Evolutionary conservation across 2,888 invertebrate genomes (phyloP), one percentile per base, ranked within the genome.

Genomic region (Monochamus alternatus): DNA sequence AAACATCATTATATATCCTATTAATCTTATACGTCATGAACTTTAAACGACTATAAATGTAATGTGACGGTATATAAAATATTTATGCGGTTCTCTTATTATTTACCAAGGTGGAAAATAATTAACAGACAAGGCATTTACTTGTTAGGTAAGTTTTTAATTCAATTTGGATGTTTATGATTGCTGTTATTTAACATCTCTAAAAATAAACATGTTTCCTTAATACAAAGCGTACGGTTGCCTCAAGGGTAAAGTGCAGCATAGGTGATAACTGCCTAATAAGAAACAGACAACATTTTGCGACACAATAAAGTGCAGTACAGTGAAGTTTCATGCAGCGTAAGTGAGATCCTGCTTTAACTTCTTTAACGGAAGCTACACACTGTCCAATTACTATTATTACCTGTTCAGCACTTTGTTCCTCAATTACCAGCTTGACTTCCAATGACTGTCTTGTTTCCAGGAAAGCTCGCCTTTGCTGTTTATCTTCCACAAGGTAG

Each of bases 401-500:
- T 85, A 96, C 96, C 93, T 97, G 96, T 88, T 98, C 97, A 75
- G 95, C 95, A 81, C 97, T 96, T 89, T 97, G 97, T 87, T 97
- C 96, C 89, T 98, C 97, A 82, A 98, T 96, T 73, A 96, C 95
- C 85, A 97, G 92, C 89, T 97, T 97, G 82, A 97, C 96, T 86
- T 96, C 95, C 80, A 98, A 91, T 84, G 97, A 97, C 89, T 96
- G 94, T 86, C 97, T 94, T 4, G 97, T 97, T 89, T 97, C 97
- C 78, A 95, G 91, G 87, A 97, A 97, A 62, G 97, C 97, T 74
- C 94, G 91, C 64, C 97, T 92, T 86, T 97, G 97, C 89, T 97
- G 96, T 81, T 94, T 94, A 88, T 97, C 97, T 81, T 94, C 93
- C 86, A 95, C 91, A 75, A 93, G 92, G 87, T 93, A 95, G 59